Conservation (phyloP, 2,888 invertebrate genomes). For the Drosophila mulleri region DNA sequence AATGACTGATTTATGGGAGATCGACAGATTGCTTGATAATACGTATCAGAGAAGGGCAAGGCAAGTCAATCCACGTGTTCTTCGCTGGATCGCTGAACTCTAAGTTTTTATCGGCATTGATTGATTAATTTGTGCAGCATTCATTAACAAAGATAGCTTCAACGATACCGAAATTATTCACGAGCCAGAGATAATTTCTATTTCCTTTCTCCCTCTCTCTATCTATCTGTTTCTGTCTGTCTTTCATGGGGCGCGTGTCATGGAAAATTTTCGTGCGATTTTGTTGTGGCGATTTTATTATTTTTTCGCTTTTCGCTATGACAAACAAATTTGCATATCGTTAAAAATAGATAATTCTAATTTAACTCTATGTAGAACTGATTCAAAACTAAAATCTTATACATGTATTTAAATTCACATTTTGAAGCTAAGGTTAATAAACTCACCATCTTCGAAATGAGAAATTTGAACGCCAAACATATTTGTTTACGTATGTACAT, state of each 20-base stretch:
- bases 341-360: conserved; percentile 40
- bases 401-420: conserved; percentile 44
- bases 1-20: conserved; percentile 26
- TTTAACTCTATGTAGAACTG: conserved; percentile 2
- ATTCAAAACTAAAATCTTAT: not conserved
- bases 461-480: too few relatives aligned
- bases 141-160: conserved; percentile 44
- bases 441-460: conserved; percentile 4
- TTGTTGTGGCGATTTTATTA: conserved; percentile 19
- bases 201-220: conserved; percentile 4
- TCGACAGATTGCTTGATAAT: conserved; percentile 55
- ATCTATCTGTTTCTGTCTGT: not conserved
- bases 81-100: conserved; percentile 61
- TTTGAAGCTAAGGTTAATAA: conserved; percentile 39
- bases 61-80: conserved; percentile 28
- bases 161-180: conserved; percentile 18
- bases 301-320: not conserved
- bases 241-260: conserved; percentile 37
- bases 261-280: conserved; percentile 55
- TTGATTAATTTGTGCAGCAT: conserved; percentile 58
- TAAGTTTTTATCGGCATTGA: conserved; percentile 61
- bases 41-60: conserved; percentile 16
- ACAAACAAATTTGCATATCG: conserved; percentile 51
- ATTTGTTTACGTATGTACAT: too few relatives aligned
- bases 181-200: conserved; percentile 8